phyloP scores from a whole-genome alignment of 2,888 invertebrate genomes.

The Podotricha telesiphe region DNA sequence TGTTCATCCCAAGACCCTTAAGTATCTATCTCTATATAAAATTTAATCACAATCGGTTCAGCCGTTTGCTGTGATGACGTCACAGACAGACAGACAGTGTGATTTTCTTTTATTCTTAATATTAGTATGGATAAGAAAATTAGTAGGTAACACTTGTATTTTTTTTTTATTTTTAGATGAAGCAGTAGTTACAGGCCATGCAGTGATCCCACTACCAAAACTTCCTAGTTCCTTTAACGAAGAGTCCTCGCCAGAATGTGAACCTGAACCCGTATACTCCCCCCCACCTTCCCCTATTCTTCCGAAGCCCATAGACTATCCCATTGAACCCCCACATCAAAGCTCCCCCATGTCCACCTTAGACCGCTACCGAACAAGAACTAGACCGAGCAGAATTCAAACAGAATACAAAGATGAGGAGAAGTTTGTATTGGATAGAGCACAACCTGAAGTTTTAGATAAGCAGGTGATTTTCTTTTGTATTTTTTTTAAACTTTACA shows the following conservation, averaged over 20 bases:
- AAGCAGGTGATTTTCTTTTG: slow-evolving; percentile 65
- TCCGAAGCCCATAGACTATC: slow-evolving; percentile 59
- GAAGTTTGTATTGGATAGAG: slow-evolving; percentile 88
- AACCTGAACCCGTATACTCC: slow-evolving; percentile 63
- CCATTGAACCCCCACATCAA: slow-evolving; percentile 49
- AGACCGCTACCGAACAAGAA: slow-evolving; percentile 75
- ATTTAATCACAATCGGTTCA: no score
- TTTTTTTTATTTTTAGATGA: slow-evolving; percentile 73
- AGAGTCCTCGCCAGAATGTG: slow-evolving; percentile 67
- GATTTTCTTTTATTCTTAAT: no score
- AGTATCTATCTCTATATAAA: no score
- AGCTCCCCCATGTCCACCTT: slow-evolving; percentile 76
- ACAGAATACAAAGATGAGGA: slow-evolving; percentile 82
- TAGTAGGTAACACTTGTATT: no score
- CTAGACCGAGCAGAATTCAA: slow-evolving; percentile 69
- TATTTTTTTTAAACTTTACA: no score
- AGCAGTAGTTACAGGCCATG: slow-evolving; percentile 85
- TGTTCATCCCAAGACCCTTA: no score
- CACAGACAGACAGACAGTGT: no score
- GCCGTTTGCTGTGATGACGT: no score
- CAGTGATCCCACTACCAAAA: slow-evolving; percentile 86
- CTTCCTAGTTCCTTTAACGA: slow-evolving; percentile 82
- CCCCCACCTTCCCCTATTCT: slow-evolving; percentile 68
- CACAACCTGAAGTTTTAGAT: slow-evolving; percentile 82
- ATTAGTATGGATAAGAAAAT: no score